These are phyloP conservation scores for Macrophya annulata DNA, from an alignment of 2,888 invertebrate genomes.

Conservation along the genomic window DNA sequence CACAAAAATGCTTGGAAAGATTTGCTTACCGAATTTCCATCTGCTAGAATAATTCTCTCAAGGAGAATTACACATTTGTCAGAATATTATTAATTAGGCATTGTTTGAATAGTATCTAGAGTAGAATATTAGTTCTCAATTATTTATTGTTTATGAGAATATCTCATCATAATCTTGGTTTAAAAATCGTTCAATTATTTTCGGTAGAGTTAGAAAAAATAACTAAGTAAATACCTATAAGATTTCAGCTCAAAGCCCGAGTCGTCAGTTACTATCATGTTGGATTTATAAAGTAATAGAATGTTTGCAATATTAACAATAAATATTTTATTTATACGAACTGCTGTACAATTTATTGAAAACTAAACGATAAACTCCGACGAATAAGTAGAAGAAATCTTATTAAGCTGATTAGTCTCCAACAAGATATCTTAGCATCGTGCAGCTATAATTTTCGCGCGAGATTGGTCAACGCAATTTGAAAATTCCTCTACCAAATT, in stretches of 20 bases:
- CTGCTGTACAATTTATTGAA: constrained; percentile 59
- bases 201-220: background rate
- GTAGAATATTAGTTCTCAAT: background rate
- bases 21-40: constrained; percentile 36
- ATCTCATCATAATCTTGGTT: background rate
- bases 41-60: constrained; percentile 30
- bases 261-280: background rate
- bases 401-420: constrained; percentile 57
- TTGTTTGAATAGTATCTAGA: background rate
- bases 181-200: background rate
- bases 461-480: constrained; percentile 83
- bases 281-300: background rate
- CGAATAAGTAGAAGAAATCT: constrained; percentile 59
- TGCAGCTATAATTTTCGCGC: constrained; percentile 78
- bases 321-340: constrained; percentile 63
- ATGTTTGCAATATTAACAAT: constrained; percentile 58
- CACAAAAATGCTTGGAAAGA: constrained; percentile 44
- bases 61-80: constrained; percentile 29
- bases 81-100: constrained; percentile 24
- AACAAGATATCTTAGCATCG: constrained; percentile 68
- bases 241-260: background rate
- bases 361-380: constrained; percentile 52
- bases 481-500: constrained; percentile 83
- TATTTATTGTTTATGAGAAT: background rate
- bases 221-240: background rate